Percentiles rank a stretch among this genome's conserved stretches.
Conservation (phyloP, 2,113 vertebrate species). For the Rhinogobius similis region DNA sequence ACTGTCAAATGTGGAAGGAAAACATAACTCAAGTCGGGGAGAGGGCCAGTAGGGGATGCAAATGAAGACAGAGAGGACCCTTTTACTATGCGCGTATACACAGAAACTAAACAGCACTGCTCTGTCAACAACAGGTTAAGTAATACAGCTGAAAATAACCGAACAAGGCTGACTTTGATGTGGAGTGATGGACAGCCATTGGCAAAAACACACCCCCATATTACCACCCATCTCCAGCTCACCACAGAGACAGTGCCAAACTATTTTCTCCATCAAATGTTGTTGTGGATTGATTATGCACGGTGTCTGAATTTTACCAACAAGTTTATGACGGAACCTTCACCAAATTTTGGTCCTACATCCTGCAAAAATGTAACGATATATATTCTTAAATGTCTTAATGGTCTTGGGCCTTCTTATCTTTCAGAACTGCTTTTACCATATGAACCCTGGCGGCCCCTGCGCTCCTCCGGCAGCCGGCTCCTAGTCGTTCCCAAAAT, state of each 20-base stretch:
- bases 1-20: slow-evolving; percentile 29
- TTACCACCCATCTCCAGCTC: slow-evolving; percentile 30
- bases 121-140: slow-evolving; percentile 53
- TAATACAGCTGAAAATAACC: slow-evolving; percentile 51
- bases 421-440: too few species aligned
- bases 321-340: neutral
- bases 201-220: slow-evolving; percentile 27
- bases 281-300: slow-evolving; percentile 5
- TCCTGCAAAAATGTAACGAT: neutral
- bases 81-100: slow-evolving; percentile 31
- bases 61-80: slow-evolving; percentile 53
- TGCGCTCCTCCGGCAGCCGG: too few species aligned
- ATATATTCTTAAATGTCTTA: too few species aligned
- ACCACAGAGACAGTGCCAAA: slow-evolving; percentile 34
- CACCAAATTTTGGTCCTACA: neutral
- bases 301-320: slow-evolving; percentile 11
- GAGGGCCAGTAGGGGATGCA: slow-evolving; percentile 39
- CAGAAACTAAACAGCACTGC: slow-evolving; percentile 36
- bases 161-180: slow-evolving; percentile 68
- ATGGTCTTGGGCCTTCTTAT: too few species aligned
- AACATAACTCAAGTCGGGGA: slow-evolving; percentile 34
- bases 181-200: slow-evolving; percentile 47
- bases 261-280: neutral
- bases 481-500: too few species aligned
- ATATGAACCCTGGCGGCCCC: too few species aligned